Percentiles rank a stretch among this genome's conserved stretches.
These are phyloP conservation scores for Sphinx pinastri DNA, from an alignment of 2,888 invertebrate species.

Conservation along the genomic window DNA sequence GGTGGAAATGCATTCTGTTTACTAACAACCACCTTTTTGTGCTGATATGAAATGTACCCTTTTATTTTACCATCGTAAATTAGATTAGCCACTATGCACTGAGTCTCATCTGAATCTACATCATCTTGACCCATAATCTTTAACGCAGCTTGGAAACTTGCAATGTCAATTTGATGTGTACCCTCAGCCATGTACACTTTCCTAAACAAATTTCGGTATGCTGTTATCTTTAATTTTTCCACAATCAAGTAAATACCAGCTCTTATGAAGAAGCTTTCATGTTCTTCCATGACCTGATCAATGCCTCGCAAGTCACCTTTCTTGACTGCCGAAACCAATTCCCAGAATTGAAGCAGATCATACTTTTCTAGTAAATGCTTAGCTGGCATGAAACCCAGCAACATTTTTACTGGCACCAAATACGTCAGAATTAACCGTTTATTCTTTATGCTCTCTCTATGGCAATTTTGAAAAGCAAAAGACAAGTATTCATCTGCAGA, in stretches of 20 bases:
- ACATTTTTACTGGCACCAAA: conserved; percentile 98
- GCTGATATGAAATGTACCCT: conserved; percentile 98
- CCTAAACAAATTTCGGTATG: conserved; percentile 97
- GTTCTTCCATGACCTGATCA: conserved; percentile 91
- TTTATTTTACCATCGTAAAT: conserved; percentile 99
- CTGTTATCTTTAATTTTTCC: conserved; percentile 97
- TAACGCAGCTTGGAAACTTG: conserved; percentile 91
- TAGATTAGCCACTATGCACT: conserved; percentile 97
- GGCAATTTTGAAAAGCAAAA: conserved; percentile 97
- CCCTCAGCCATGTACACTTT: conserved; percentile 91
- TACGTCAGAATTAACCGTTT: conserved; percentile 97
- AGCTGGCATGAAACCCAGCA: conserved; percentile 97
- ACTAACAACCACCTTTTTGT: conserved; percentile 98
- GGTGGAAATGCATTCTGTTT: conserved; percentile 98
- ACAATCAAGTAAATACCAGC: conserved; percentile 99
- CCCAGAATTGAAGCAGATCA: conserved; percentile 95
- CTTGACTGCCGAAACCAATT: conserved; percentile 94
- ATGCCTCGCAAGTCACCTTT: conserved; percentile 94
- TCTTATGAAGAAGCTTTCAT: conserved; percentile 96
- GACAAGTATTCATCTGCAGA: conserved; percentile 96
- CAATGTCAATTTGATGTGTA: conserved; percentile 95
- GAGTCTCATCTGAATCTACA: conserved; percentile 96
- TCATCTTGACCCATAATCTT: conserved; percentile 92
- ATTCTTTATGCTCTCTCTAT: conserved; percentile 90
- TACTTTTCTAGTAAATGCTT: conserved; percentile 92